phyloP scores from a whole-genome alignment of 2,113 vertebrate genomes.

The Carettochelys insculpta region DNA sequence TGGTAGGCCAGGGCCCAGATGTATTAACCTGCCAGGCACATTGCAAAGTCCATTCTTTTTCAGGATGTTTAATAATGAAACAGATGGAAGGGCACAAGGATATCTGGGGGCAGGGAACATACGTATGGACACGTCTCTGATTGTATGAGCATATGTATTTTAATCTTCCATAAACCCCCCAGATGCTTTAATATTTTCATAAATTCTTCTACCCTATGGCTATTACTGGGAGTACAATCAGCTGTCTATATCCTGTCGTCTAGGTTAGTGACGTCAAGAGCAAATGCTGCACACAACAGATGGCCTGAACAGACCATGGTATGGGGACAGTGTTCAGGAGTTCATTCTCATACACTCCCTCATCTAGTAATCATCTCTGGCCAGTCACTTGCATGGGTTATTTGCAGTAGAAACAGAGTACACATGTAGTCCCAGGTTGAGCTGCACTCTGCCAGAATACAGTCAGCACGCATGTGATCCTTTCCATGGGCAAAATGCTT shows the following conservation, averaged over 20 bases:
- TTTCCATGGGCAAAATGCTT: neutral
- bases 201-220: neutral
- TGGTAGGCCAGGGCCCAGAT: neutral
- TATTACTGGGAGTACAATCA: neutral
- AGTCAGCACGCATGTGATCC: accelerated
- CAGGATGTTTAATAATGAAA: neutral
- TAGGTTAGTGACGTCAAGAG: accelerated
- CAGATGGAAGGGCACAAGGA: neutral
- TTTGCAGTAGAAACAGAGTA: neutral
- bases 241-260: neutral
- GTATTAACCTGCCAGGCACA: neutral
- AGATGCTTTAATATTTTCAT: neutral
- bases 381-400: neutral
- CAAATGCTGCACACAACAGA: neutral
- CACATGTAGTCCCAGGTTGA: neutral
- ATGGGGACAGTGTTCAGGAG: accelerated
- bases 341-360: neutral
- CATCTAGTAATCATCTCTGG: neutral
- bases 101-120: neutral
- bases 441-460: neutral
- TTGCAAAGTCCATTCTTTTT: neutral
- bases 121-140: neutral
- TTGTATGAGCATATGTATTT: neutral
- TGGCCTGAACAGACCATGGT: accelerated
- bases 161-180: neutral